Evolutionary conservation across 2,797 vertebrate species (phyloP).

Genomic region (Ctenopoma kingsleyae): DNA sequence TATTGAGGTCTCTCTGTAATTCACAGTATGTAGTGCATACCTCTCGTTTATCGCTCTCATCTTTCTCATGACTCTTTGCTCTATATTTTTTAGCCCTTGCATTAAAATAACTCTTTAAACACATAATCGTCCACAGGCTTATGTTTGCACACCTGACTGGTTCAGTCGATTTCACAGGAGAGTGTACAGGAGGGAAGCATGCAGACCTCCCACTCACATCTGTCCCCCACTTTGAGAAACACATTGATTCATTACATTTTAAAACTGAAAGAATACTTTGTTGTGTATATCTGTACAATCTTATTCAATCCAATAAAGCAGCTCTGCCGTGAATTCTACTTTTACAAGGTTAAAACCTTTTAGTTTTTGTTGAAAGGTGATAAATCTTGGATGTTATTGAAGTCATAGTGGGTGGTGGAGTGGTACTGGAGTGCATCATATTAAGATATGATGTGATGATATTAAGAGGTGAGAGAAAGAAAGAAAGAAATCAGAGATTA

Average conservation of each 20-base stretch:
- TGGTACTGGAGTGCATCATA: too few species aligned
- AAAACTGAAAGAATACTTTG: constrained; percentile 41
- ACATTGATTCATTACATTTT: constrained; percentile 11
- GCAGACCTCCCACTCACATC: constrained; percentile 56
- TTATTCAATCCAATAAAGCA: too few species aligned
- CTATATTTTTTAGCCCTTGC: constrained; percentile 12
- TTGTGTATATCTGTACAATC: not conserved
- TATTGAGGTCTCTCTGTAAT: constrained; percentile 40
- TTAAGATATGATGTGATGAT: too few species aligned
- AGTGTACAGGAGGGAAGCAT: not conserved
- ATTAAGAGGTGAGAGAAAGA: too few species aligned
- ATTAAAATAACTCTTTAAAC: constrained; percentile 16
- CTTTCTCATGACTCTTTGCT: constrained; percentile 23
- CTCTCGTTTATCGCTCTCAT: constrained; percentile 46
- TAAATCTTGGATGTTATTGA: too few species aligned
- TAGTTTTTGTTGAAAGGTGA: too few species aligned
- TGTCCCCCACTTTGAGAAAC: not conserved
- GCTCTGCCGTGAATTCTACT: too few species aligned
- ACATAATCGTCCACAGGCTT: not conserved
- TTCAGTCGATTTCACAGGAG: not conserved
- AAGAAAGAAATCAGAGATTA: too few species aligned
- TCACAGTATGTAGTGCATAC: constrained; percentile 39
- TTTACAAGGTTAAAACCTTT: too few species aligned
- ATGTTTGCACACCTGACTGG: not conserved
- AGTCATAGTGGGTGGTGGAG: too few species aligned